Percentiles rank a stretch among this genome's conserved stretches.
Evolutionary conservation across 2,113 vertebrate genomes (phyloP).

Genomic region (Recurvirostra avosetta): DNA sequence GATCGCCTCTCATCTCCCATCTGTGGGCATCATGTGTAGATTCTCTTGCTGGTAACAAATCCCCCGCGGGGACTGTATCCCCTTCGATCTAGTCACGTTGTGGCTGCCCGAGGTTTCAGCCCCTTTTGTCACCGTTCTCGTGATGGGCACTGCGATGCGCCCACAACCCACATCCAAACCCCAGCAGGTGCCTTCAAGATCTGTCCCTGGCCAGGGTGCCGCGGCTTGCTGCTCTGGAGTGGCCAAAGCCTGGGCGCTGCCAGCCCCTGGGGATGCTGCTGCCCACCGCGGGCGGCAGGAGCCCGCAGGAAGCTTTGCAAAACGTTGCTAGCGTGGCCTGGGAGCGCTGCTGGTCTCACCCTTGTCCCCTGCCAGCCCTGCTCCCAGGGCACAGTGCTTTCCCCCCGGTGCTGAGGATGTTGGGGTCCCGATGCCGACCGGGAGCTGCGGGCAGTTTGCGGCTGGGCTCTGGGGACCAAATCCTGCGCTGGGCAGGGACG

Average conservation of each 20-base stretch:
- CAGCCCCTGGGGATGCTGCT: background rate
- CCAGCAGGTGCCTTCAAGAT: background rate
- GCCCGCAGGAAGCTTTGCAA: background rate
- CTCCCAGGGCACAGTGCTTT: background rate
- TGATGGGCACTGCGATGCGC: rapidly evolving
- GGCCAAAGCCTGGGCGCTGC: background rate
- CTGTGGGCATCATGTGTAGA: background rate
- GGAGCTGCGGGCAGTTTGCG: rapidly evolving
- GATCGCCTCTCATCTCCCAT: rapidly evolving
- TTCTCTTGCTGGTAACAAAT: rapidly evolving
- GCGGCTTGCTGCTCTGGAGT: background rate
- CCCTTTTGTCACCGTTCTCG: background rate
- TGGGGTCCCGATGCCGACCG: background rate
- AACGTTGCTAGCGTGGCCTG: rapidly evolving
- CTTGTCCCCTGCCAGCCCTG: background rate
- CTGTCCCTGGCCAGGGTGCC: background rate
- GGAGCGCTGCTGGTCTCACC: background rate
- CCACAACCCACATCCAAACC: background rate
- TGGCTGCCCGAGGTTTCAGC: background rate
- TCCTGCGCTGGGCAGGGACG: background rate
- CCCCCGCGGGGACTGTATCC: background rate
- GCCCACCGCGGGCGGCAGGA: background rate
- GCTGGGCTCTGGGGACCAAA: background rate
- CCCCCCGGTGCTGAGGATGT: background rate
- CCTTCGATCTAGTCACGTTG: background rate